Conservation (phyloP, 2,797 vertebrate species). For the Brachyalestes nurse region DNA sequence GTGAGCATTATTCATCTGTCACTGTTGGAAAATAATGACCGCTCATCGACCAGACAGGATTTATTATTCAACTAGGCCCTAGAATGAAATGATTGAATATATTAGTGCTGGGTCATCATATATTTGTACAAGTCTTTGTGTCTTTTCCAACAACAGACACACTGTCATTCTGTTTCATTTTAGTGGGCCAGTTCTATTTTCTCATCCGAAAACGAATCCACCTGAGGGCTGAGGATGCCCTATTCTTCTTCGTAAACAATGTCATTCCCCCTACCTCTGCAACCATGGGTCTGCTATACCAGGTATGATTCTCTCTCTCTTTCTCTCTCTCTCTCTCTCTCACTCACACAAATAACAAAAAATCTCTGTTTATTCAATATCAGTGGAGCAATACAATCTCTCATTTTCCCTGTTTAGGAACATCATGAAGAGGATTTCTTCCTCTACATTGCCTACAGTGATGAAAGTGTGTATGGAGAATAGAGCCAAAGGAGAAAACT, state of each 20-base stretch:
- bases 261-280: conserved; percentile 94
- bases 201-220: conserved; percentile 95
- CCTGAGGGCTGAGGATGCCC: conserved; percentile 90
- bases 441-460: conserved; percentile 98
- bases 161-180: not conserved
- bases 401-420: conserved; percentile 81
- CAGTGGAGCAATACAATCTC: not conserved
- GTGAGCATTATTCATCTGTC: conserved; percentile 14
- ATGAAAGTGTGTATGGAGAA: conserved; percentile 95
- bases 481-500: conserved; percentile 55
- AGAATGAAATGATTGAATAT: not conserved
- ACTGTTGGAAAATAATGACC: not conserved
- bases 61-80: not conserved
- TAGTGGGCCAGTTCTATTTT: conserved; percentile 95
- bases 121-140: not conserved
- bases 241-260: conserved; percentile 97
- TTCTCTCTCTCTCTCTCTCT: too few relatives aligned
- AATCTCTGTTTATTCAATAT: not conserved
- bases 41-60: not conserved
- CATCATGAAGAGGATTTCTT: conserved; percentile 97
- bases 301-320: conserved; percentile 74
- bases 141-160: not conserved
- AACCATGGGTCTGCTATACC: conserved; percentile 93
- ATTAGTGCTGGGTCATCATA: too few relatives aligned
- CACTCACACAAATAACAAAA: conserved; percentile 10